Evolutionary conservation across 2,888 invertebrate species (phyloP).

Genomic region (Pristionchus exspectatus): DNA sequence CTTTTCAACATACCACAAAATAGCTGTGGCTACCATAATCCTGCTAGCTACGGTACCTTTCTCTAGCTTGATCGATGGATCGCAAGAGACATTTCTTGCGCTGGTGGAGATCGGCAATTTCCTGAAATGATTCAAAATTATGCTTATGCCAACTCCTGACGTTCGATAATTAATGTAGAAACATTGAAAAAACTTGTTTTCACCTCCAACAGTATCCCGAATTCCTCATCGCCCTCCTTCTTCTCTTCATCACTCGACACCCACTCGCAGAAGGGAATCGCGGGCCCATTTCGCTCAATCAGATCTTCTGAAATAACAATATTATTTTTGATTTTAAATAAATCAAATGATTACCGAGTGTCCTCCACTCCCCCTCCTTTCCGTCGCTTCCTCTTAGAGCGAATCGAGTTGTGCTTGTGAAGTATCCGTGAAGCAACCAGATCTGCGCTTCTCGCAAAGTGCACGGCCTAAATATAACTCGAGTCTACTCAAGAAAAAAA

Average conservation of each 20-base stretch:
- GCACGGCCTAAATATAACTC: neutral
- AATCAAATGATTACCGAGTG: neutral
- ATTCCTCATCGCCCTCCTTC: neutral
- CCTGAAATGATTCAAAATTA: no score
- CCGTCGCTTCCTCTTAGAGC: neutral
- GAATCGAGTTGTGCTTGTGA: slow-evolving; percentile 9
- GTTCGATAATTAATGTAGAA: no score
- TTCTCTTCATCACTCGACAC: neutral
- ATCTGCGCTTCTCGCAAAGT: neutral
- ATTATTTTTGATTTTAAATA: neutral
- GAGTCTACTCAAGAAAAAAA: no score
- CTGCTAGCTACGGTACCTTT: no score
- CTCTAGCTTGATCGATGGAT: no score
- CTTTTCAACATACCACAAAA: no score
- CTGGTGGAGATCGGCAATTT: no score
- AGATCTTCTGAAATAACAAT: neutral
- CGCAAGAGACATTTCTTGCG: no score
- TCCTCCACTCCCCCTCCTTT: neutral
- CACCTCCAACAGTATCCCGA: no score
- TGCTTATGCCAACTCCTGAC: no score
- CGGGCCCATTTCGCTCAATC: neutral
- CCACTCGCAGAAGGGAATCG: neutral
- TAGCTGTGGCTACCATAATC: no score
- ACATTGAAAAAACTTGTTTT: no score
- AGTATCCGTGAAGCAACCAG: neutral